These are phyloP conservation scores for Gymnodraco acuticeps DNA, from an alignment of 2,797 vertebrate genomes.

Conservation along the genomic window DNA sequence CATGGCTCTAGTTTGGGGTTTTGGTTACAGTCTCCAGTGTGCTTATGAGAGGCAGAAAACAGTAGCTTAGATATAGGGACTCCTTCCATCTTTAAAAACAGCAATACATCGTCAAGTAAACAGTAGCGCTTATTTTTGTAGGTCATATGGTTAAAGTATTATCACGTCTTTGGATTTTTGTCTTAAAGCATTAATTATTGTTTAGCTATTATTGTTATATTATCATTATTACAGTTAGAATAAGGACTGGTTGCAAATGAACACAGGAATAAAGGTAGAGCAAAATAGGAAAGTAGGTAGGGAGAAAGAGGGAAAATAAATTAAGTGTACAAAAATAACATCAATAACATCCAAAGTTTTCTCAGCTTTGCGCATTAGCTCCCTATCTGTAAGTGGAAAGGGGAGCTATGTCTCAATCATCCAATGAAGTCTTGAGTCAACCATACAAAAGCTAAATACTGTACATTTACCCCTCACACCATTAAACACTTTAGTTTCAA, in stretches of 20 bases:
- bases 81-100: slow-evolving; percentile 94
- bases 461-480: slow-evolving; percentile 99
- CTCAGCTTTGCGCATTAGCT: slow-evolving; percentile 85
- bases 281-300: slow-evolving; percentile 65
- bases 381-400: slow-evolving; percentile 76
- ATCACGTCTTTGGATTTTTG: slow-evolving; percentile 99
- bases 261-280: slow-evolving; percentile 73
- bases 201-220: slow-evolving; percentile 87
- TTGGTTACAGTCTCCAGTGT: slow-evolving; percentile 93
- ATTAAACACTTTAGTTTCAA: slow-evolving; percentile 98
- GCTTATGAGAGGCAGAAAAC: slow-evolving; percentile 94
- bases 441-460: slow-evolving; percentile 99
- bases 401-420: slow-evolving; percentile 93
- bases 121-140: slow-evolving; percentile 97
- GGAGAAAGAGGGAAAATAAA: slow-evolving; percentile 80
- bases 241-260: slow-evolving; percentile 83
- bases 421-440: slow-evolving; percentile 96
- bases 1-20: slow-evolving; percentile 91
- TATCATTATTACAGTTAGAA: slow-evolving; percentile 89
- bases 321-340: slow-evolving; percentile 93
- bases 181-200: slow-evolving; percentile 99
- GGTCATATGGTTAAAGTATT: slow-evolving; percentile 95
- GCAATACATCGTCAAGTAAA: slow-evolving; percentile 99
- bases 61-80: slow-evolving; percentile 93
- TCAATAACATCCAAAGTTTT: slow-evolving; percentile 84